Conservation (phyloP, 2,797 vertebrate genomes). For the Oophaga sylvatica region DNA sequence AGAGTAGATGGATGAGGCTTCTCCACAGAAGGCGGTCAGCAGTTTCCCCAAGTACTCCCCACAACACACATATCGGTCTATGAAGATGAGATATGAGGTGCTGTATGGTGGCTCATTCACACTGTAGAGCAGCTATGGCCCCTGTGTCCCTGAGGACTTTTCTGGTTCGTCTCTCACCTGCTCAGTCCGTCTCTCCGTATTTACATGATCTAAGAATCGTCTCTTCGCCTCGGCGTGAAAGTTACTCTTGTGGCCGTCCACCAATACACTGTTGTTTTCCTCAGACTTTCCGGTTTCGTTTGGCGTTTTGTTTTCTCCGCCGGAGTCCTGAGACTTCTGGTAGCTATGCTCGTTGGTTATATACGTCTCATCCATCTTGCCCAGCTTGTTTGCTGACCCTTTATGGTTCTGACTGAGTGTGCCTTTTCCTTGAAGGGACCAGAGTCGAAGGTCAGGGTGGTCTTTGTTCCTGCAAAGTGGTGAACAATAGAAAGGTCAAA, state of each 20-base stretch:
- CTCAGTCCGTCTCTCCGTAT: conserved; percentile 67
- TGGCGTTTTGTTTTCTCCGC: conserved; percentile 66
- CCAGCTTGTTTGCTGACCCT: conserved; percentile 67
- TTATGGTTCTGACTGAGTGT: conserved; percentile 71
- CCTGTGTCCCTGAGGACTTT: not conserved
- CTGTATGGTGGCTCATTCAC: not conserved
- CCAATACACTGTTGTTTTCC: conserved; percentile 72
- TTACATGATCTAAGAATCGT: conserved; percentile 69
- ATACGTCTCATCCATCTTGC: conserved; percentile 78
- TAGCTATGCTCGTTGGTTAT: conserved; percentile 90
- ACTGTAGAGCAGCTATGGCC: too few relatives aligned
- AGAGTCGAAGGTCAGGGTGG: conserved; percentile 85
- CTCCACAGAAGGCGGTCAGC: not conserved
- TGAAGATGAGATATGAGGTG: not conserved
- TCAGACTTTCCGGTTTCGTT: conserved; percentile 72
- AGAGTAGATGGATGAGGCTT: conserved; percentile 12
- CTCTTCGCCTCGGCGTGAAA: conserved; percentile 66
- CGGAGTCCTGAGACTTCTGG: conserved; percentile 81
- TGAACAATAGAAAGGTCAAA: too few relatives aligned
- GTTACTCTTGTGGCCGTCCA: conserved; percentile 74
- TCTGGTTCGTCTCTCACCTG: conserved; percentile 72
- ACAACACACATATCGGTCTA: not conserved
- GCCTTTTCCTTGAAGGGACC: conserved; percentile 79
- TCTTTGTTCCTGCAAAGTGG: conserved; percentile 78
- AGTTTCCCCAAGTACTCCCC: too few relatives aligned